Percentiles rank a stretch among this genome's conserved stretches.
phyloP scores from a whole-genome alignment of 2,113 vertebrate genomes.

The Xiphophorus maculatus region DNA sequence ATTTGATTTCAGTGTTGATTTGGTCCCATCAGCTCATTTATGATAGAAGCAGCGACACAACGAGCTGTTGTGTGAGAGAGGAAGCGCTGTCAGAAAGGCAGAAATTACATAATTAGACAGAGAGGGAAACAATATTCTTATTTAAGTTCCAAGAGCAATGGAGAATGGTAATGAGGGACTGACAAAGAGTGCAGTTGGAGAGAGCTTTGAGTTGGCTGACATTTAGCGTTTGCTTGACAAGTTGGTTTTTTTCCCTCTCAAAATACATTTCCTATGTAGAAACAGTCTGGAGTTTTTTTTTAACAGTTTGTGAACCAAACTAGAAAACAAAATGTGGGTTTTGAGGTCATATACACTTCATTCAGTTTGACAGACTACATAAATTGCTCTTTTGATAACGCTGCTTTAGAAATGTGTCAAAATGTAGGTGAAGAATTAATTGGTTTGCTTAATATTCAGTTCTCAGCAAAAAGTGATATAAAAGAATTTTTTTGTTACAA shows the following conservation, averaged over 20 bases:
- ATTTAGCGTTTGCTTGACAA: constrained; percentile 20
- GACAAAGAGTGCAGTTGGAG: constrained; percentile 40
- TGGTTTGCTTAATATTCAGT: background rate
- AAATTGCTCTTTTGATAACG: no score
- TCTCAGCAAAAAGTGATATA: constrained; percentile 8
- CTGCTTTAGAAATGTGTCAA: background rate
- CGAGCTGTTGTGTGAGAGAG: constrained; percentile 38
- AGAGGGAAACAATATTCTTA: constrained; percentile 64
- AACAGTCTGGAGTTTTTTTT: background rate
- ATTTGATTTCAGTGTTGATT: constrained; percentile 77
- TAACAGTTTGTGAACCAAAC: no score
- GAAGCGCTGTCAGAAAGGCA: constrained; percentile 55
- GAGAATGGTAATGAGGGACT: constrained; percentile 57
- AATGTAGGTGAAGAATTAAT: background rate
- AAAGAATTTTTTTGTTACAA: constrained; percentile 8
- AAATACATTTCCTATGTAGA: background rate
- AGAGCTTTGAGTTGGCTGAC: constrained; percentile 39
- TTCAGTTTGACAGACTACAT: no score
- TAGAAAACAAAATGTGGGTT: no score
- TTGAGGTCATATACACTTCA: no score
- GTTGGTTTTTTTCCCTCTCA: background rate
- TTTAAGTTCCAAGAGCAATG: constrained; percentile 56
- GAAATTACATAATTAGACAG: constrained; percentile 64
- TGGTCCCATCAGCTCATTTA: constrained; percentile 57
- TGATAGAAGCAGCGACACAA: constrained; percentile 43